phyloP scores from a whole-genome alignment of 2,797 vertebrate species.

The Anguilla pacifica region DNA sequence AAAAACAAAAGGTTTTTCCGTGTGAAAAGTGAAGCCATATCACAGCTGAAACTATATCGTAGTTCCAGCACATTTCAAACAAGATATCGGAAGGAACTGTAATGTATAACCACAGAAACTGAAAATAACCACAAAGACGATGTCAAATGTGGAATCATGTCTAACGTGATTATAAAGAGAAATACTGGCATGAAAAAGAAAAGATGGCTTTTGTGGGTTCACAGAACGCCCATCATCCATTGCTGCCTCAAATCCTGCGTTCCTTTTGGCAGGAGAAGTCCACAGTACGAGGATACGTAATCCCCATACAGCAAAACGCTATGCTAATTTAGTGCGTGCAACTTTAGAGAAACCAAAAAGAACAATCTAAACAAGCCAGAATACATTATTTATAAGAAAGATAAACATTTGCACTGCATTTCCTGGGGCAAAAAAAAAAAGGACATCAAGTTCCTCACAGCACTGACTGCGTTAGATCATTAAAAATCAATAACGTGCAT shows the following conservation, averaged over 20 bases:
- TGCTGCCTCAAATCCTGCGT: background rate
- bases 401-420: background rate
- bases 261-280: background rate
- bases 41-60: background rate
- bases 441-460: background rate
- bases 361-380: background rate
- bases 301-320: background rate
- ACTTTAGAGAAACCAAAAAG: background rate
- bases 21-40: background rate
- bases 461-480: background rate
- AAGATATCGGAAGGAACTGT: background rate
- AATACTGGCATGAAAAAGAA: background rate
- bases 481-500: background rate
- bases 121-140: background rate
- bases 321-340: no score
- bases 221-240: background rate
- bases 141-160: background rate
- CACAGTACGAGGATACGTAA: background rate
- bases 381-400: background rate
- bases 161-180: background rate
- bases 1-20: background rate
- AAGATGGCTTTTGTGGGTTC: background rate
- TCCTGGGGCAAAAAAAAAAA: slow-evolving; percentile 1
- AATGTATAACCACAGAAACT: background rate
- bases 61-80: background rate